These are phyloP conservation scores for Lithodes maja DNA, from an alignment of 2,888 invertebrate genomes.

Conservation along the genomic window DNA sequence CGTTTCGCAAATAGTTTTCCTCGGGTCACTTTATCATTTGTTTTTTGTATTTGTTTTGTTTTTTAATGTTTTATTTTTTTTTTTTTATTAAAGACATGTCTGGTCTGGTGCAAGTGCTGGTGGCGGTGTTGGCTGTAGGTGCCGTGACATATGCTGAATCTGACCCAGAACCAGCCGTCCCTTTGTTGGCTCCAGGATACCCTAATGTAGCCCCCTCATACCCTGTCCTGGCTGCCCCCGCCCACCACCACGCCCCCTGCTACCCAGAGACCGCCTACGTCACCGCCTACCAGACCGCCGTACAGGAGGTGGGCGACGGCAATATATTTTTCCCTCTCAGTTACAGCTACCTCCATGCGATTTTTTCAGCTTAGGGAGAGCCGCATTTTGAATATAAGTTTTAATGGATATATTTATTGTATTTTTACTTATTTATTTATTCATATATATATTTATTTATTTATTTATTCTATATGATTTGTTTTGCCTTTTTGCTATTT, in stretches of 20 bases:
- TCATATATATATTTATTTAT: too few relatives aligned
- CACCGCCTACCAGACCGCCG: conserved; percentile 7
- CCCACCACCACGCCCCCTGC: conserved; percentile 13
- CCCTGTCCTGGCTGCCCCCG: not conserved
- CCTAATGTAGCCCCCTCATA: not conserved
- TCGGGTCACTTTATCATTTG: too few relatives aligned
- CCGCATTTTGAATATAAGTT: too few relatives aligned
- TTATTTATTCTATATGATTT: too few relatives aligned
- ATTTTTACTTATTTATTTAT: too few relatives aligned
- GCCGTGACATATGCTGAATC: conserved; percentile 12
- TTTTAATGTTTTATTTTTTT: not conserved
- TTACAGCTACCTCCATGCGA: too few relatives aligned
- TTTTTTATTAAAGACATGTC: conserved; percentile 13
- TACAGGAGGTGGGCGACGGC: conserved; percentile 10
- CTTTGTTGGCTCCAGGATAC: not conserved
- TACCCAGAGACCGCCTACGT: conserved; percentile 47
- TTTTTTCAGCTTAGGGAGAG: too few relatives aligned
- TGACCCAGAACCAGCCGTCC: not conserved
- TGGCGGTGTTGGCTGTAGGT: conserved; percentile 42
- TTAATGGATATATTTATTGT: too few relatives aligned
- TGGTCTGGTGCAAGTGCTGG: not conserved
- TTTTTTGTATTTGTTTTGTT: too few relatives aligned
- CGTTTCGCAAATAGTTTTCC: too few relatives aligned
- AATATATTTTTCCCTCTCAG: too few relatives aligned
- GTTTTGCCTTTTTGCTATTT: too few relatives aligned